Evolutionary conservation across 2,113 vertebrate species (phyloP).

Genomic region (Leptosomus discolor): DNA sequence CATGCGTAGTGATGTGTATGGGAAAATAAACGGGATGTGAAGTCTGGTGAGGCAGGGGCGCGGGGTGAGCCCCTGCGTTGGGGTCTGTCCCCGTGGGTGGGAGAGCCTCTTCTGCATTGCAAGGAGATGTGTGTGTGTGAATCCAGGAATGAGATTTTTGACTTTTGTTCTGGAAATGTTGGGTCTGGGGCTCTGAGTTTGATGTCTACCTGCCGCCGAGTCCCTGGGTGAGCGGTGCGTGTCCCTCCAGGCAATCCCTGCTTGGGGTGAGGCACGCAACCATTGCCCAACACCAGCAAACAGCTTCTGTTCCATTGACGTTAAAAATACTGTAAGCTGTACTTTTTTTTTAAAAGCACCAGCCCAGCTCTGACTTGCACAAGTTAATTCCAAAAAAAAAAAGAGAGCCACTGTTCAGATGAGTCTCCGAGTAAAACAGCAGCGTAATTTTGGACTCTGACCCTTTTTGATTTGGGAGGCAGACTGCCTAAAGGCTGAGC

Average conservation of each 20-base stretch:
- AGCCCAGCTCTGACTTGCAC: background rate
- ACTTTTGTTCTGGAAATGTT: background rate
- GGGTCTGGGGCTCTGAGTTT: background rate
- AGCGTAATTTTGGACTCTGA: background rate
- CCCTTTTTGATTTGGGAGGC: background rate
- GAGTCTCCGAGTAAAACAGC: background rate
- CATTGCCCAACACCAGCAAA: background rate
- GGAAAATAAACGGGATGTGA: background rate
- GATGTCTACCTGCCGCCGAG: background rate
- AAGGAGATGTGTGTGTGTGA: background rate
- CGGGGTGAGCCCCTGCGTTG: rapidly evolving
- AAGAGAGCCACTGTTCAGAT: rapidly evolving
- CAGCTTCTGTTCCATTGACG: background rate
- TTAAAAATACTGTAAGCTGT: background rate
- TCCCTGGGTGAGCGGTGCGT: rapidly evolving
- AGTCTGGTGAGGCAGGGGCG: background rate
- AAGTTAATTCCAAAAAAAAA: background rate
- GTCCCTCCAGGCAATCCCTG: background rate
- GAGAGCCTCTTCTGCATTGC: background rate
- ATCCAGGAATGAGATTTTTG: background rate
- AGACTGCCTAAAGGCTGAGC: background rate
- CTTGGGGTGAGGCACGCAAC: background rate
- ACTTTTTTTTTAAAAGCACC: background rate
- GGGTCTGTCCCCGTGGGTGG: background rate
- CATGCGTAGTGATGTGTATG: rapidly evolving